Base-by-base conservation (phyloP, 2,113 vertebrate species). In the Hippocampus comes region DNA sequence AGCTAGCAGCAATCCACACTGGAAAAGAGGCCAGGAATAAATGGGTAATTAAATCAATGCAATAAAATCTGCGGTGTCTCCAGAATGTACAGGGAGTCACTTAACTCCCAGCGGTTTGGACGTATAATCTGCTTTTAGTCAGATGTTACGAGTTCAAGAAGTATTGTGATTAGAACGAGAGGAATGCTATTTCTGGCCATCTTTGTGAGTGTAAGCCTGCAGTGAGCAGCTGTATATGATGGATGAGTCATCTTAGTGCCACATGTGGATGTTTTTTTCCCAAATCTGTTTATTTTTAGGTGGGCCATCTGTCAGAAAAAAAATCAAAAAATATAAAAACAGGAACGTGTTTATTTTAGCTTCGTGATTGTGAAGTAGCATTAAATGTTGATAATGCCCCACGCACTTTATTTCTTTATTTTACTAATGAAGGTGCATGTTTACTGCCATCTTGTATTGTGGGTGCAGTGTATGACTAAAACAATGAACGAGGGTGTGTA, bases 401-500 rank as follows among this genome's bases (percentile, higher is more conserved):
- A 9, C 2, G 9, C 3, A 9, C 14, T 55, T 55, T 15, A 21
- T 23, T 57, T 57, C 2, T 23, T 25, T 57, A 25, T 57, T 25
- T 25, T 57, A 21, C 3, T 25, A 23, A 9, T 23, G 53, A 56
- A 56, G 55, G 3, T 34, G 27, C 23, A 27, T 59, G 25, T 60
- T 60, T 60, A 17, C 59, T 60, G 27, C 14, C 15, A 9, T 15
- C 59, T 59, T 59, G 56, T 7, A 9, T 59, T 11, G 59, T 34
- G 59, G 25, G 25, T 60, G 14, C 27, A 34, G 12, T 75, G 34
- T 75, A 79, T 80, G 80, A 78, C 79, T 83, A 65, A 77, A 80
- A 84, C 75, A 87, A 85, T 70, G 76, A 81, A 57, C 79, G 57
- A 81, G 83, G 84, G 84, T 43, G 86, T 88, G 78, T 84, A 82